A percentile compares a stretch with the other conserved stretches of the same genome.
phyloP scores from a whole-genome alignment of 2,888 invertebrate species.

The Sturmia bella region DNA sequence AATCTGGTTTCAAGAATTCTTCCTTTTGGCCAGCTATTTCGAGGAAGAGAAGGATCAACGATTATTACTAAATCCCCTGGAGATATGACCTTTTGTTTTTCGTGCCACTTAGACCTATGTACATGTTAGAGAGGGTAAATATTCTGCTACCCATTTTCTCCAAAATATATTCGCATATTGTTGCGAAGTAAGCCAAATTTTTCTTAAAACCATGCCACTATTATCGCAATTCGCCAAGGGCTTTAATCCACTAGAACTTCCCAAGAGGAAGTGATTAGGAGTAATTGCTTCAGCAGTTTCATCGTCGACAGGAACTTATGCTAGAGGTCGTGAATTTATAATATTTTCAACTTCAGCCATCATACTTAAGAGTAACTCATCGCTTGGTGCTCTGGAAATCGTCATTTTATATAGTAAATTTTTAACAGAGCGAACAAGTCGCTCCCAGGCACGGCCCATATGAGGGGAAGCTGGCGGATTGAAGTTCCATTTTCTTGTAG shows the following conservation, averaged over 20 bases:
- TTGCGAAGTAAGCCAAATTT: slow-evolving; percentile 41
- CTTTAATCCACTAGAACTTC: slow-evolving; percentile 50
- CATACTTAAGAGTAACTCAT: neutral
- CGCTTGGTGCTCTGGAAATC: neutral
- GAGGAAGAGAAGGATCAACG: no score
- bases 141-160: slow-evolving; percentile 35
- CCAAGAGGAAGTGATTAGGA: slow-evolving; percentile 14
- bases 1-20: no score
- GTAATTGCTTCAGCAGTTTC: neutral
- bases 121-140: no score
- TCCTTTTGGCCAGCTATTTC: no score
- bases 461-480: slow-evolving; percentile 1
- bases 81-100: slow-evolving; percentile 14
- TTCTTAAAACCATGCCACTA: slow-evolving; percentile 20
- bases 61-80: slow-evolving; percentile 36
- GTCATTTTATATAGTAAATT: neutral
- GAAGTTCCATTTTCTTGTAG: neutral
- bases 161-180: slow-evolving; percentile 36
- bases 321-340: no score
- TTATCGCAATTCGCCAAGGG: slow-evolving; percentile 34
- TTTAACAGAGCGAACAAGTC: neutral
- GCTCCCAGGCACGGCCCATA: no score
- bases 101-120: slow-evolving; percentile 21
- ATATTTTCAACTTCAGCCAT: no score
- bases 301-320: no score